These are phyloP conservation scores for Euplagia quadripunctaria DNA, from an alignment of 2,888 invertebrate species.

Conservation along the genomic window DNA sequence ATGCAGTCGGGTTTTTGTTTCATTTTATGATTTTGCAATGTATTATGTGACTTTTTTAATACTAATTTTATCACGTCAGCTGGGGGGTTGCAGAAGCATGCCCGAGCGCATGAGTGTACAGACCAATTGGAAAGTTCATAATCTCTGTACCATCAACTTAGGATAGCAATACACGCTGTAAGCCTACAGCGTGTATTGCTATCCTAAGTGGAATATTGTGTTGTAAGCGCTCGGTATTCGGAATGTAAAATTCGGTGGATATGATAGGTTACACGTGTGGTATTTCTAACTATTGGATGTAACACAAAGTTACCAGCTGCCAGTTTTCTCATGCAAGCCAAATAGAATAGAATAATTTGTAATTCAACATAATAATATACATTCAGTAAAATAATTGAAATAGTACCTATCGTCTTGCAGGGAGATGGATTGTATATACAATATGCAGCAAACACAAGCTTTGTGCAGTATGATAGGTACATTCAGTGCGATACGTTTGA, in stretches of 20 bases:
- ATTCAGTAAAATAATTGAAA: not conserved
- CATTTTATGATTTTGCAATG: not conserved
- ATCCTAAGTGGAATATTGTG: not conserved
- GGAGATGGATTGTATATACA: not conserved
- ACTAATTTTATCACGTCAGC: not conserved
- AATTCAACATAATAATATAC: slow-evolving; percentile 5
- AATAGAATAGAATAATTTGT: slow-evolving; percentile 11
- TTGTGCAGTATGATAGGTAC: not conserved
- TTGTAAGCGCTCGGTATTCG: not conserved
- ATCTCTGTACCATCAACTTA: not conserved
- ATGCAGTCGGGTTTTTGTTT: not conserved
- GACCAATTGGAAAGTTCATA: not conserved
- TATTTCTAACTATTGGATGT: slow-evolving; percentile 14
- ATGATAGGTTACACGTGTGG: not conserved
- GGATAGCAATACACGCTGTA: too few relatives aligned
- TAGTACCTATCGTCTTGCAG: not conserved
- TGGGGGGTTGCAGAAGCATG: not conserved
- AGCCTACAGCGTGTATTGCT: too few relatives aligned
- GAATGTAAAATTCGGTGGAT: not conserved
- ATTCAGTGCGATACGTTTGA: not conserved
- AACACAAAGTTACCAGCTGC: slow-evolving; percentile 9
- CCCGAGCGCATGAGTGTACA: not conserved
- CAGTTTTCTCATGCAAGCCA: slow-evolving; percentile 10
- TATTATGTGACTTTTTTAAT: not conserved
- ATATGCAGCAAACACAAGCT: not conserved